Evolutionary conservation across 2,888 invertebrate species (phyloP).

Genomic region (Desoria tigrina): DNA sequence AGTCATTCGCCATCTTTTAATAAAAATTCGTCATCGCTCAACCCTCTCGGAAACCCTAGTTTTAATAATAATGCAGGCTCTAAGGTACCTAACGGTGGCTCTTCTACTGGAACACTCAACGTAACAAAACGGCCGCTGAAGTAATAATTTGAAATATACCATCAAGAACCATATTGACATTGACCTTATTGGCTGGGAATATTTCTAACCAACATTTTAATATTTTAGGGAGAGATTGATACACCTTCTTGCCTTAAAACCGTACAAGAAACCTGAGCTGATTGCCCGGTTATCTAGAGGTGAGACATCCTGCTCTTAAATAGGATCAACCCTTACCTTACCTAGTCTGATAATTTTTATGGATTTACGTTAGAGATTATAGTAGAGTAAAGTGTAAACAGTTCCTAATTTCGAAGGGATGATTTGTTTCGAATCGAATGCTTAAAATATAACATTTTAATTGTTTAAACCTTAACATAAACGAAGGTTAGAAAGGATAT

Average conservation of each 20-base stretch:
- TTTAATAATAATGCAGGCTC: slow-evolving; percentile 27
- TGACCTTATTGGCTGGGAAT: not conserved
- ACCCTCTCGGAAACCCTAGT: slow-evolving; percentile 11
- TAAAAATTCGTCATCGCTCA: slow-evolving; percentile 1
- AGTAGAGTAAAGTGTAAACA: too few species aligned
- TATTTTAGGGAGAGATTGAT: slow-evolving; percentile 88
- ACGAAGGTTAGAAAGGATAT: too few species aligned
- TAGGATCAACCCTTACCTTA: too few species aligned
- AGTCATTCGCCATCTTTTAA: slow-evolving; percentile 1
- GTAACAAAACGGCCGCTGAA: slow-evolving; percentile 43
- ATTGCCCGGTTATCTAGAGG: slow-evolving; percentile 74
- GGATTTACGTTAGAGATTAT: too few species aligned
- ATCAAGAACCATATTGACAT: not conserved
- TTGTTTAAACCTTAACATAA: too few species aligned
- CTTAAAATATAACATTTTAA: too few species aligned
- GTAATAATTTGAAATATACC: too few species aligned
- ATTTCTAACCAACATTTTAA: slow-evolving; percentile 48
- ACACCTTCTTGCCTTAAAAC: slow-evolving; percentile 87
- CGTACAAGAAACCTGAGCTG: slow-evolving; percentile 90
- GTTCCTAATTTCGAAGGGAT: too few species aligned
- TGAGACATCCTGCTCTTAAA: too few species aligned
- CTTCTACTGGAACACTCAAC: slow-evolving; percentile 26
- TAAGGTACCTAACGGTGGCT: slow-evolving; percentile 26
- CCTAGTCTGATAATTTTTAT: too few species aligned
- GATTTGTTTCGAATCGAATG: too few species aligned